Evolutionary conservation across 2,797 vertebrate species (phyloP).

Genomic region (Garrulus glandarius): DNA sequence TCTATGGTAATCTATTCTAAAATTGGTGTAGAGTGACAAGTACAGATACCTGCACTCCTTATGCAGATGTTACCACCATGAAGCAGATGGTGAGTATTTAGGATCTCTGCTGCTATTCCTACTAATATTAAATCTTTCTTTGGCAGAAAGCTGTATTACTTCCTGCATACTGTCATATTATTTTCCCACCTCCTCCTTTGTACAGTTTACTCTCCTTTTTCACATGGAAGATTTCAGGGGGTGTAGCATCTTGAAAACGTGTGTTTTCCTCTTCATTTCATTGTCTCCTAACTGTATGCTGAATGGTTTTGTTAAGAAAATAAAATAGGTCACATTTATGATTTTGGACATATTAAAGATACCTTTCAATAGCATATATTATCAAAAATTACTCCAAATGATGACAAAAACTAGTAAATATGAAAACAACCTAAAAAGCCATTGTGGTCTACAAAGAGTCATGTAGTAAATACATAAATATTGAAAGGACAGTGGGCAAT

Average conservation of each 20-base stretch:
- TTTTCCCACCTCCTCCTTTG: background rate
- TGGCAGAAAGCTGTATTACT: background rate
- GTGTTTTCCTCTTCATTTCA: background rate
- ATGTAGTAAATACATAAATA: background rate
- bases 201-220: background rate
- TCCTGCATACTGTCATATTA: background rate
- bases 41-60: background rate
- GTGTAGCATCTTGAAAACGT: background rate
- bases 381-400: background rate
- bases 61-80: background rate
- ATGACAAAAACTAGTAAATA: background rate
- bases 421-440: background rate
- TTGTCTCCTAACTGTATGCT: background rate
- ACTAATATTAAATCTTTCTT: background rate
- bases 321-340: background rate
- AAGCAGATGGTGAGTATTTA: background rate
- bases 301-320: background rate
- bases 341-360: background rate
- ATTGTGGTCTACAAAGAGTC: background rate
- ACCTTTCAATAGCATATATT: background rate
- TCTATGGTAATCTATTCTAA: background rate
- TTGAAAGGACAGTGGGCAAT: background rate
- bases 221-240: accelerated
- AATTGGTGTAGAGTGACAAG: background rate
- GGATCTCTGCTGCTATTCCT: background rate